Percentiles rank a stretch among this genome's conserved stretches.
phyloP scores from a whole-genome alignment of 1,140 invertebrate genomes.

The Hylaeus anthracinus region DNA sequence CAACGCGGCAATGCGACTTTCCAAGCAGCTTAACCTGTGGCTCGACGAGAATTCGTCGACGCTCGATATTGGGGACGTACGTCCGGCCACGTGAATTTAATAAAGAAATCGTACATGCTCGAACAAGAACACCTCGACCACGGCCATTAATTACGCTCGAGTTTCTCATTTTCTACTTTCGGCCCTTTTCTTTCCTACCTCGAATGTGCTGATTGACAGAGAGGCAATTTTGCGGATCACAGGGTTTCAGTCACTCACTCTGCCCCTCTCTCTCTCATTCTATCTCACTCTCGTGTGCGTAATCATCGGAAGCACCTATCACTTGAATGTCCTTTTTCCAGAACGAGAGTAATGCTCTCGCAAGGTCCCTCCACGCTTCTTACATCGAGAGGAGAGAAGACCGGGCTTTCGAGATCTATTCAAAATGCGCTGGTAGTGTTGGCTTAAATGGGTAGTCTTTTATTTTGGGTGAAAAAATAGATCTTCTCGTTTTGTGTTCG shows the following conservation, averaged over 20 bases:
- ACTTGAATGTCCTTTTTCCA: constrained; percentile 32
- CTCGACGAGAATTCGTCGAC: too few species aligned
- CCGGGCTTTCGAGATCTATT: not conserved
- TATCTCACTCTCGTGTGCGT: constrained; percentile 3
- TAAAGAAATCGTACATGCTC: constrained; percentile 19
- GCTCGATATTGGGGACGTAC: too few species aligned
- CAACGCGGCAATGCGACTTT: too few species aligned
- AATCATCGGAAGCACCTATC: constrained; percentile 49
- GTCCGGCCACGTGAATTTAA: constrained; percentile 1
- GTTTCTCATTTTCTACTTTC: constrained; percentile 27
- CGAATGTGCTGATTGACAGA: constrained; percentile 43
- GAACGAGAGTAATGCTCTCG: constrained; percentile 25
- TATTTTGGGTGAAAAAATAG: too few species aligned
- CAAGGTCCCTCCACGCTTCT: not conserved
- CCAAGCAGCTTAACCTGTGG: too few species aligned
- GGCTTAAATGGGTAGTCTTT: too few species aligned
- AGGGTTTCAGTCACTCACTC: not conserved
- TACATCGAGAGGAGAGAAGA: not conserved
- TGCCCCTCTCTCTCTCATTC: not conserved
- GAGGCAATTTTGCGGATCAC: constrained; percentile 43
- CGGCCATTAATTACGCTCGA: constrained; percentile 22
- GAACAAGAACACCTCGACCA: not conserved
- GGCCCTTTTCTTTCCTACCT: not conserved
- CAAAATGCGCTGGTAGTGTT: too few species aligned
- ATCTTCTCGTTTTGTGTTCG: too few species aligned